Evolutionary conservation across 2,113 vertebrate genomes (phyloP).

Genomic region (Pygoscelis adeliae): DNA sequence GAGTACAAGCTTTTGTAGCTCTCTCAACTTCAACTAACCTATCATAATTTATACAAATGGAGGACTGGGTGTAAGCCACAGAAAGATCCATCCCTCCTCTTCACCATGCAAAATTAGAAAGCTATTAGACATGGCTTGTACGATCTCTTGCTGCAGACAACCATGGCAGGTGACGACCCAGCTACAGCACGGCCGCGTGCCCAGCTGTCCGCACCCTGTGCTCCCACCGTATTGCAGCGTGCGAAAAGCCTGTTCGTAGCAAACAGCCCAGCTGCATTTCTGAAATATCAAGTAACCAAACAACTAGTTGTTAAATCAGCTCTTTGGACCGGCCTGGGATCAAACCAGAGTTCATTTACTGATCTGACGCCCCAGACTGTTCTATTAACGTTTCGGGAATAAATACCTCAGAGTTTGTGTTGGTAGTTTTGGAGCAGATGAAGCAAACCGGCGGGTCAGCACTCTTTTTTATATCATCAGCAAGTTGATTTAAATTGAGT

Average conservation of each 20-base stretch:
- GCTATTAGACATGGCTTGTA: background rate
- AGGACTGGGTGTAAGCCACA: background rate
- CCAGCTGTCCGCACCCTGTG: background rate
- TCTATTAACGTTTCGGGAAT: conserved; percentile 44
- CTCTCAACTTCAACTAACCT: background rate
- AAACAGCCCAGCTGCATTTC: background rate
- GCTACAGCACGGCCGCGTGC: background rate
- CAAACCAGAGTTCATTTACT: conserved; percentile 25
- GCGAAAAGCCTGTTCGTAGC: background rate
- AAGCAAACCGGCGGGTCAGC: conserved; percentile 62
- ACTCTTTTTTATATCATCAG: conserved; percentile 68
- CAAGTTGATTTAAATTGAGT: conserved; percentile 73
- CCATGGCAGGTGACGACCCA: background rate
- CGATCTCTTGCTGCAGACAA: background rate
- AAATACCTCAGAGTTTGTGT: conserved; percentile 50
- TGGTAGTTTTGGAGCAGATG: conserved; percentile 62
- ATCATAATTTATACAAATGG: background rate
- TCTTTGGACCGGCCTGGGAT: conserved; percentile 21
- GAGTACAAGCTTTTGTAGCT: background rate
- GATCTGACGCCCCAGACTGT: conserved; percentile 12
- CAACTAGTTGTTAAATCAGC: conserved; percentile 48
- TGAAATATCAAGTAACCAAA: conserved; percentile 4
- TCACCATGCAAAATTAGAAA: background rate
- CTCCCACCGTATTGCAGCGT: background rate
- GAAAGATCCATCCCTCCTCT: background rate